A percentile compares a stretch with the other conserved stretches of the same genome.
phyloP scores from a whole-genome alignment of 2,113 vertebrate genomes.

The Hassar affinis region DNA sequence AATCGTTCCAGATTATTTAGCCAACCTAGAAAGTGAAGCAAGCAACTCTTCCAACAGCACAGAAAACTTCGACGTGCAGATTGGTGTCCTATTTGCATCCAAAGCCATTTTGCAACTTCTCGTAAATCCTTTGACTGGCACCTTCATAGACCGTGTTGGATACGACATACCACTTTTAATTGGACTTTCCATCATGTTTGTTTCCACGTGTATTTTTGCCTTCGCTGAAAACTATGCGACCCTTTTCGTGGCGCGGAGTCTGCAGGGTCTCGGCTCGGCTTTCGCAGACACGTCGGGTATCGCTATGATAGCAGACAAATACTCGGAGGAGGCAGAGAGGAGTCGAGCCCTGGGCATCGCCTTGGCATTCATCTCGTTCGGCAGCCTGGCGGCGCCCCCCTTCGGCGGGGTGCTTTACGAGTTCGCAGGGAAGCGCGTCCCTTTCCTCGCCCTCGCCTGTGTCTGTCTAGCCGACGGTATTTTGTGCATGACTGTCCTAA shows the following conservation, averaged over 20 bases:
- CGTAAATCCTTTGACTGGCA: slow-evolving; percentile 91
- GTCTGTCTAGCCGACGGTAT: slow-evolving; percentile 85
- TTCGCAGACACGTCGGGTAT: slow-evolving; percentile 95
- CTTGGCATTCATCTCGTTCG: slow-evolving; percentile 97
- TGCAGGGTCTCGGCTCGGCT: slow-evolving; percentile 94
- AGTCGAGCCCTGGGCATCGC: slow-evolving; percentile 91
- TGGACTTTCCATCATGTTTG: slow-evolving; percentile 88
- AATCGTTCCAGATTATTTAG: slow-evolving; percentile 91
- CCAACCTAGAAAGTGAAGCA: slow-evolving; percentile 67
- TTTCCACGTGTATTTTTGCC: slow-evolving; percentile 88
- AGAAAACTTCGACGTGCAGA: slow-evolving; percentile 88
- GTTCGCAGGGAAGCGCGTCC: slow-evolving; percentile 83
- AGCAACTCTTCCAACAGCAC: slow-evolving; percentile 68
- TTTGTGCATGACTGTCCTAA: slow-evolving; percentile 81
- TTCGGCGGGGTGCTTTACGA: slow-evolving; percentile 90
- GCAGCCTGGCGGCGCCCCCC: slow-evolving; percentile 91
- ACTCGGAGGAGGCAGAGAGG: slow-evolving; percentile 83
- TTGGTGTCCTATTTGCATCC: slow-evolving; percentile 95
- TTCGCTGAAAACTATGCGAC: slow-evolving; percentile 90
- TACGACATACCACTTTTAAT: slow-evolving; percentile 92
- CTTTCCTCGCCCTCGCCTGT: slow-evolving; percentile 87
- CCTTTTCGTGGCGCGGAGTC: slow-evolving; percentile 88
- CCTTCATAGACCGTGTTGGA: slow-evolving; percentile 93
- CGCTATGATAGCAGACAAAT: slow-evolving; percentile 92
- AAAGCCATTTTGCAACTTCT: slow-evolving; percentile 94